A percentile compares a stretch with the other conserved stretches of the same genome.
Conservation (phyloP, 64 coral and sea anemone genomes). For the Catalaphyllia jardinei region DNA sequence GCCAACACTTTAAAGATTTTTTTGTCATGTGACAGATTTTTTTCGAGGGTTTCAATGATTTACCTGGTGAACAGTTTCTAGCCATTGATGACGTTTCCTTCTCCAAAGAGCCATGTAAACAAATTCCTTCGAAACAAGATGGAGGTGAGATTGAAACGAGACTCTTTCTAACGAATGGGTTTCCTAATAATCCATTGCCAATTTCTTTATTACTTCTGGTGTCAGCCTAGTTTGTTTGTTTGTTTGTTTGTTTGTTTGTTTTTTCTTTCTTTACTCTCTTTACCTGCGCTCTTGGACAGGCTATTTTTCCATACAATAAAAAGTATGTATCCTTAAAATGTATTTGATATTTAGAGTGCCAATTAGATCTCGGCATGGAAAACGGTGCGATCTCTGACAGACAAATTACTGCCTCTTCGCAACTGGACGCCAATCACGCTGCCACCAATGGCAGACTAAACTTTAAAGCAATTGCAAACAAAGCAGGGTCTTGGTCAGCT, state of each 20-base stretch:
- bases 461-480: not conserved
- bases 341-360: not conserved
- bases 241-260: not conserved
- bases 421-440: not conserved
- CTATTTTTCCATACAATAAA: no score
- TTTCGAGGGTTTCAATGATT: not conserved
- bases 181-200: no score
- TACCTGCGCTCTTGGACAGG: not conserved
- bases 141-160: not conserved
- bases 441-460: not conserved
- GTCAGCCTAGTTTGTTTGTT: not conserved
- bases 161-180: no score
- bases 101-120: slow-evolving; percentile 13
- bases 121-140: not conserved
- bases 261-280: not conserved
- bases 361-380: not conserved
- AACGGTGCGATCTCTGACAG: not conserved
- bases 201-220: not conserved
- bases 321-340: not conserved
- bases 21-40: not conserved
- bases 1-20: no score
- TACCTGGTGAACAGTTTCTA: not conserved
- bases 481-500: not conserved
- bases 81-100: not conserved
- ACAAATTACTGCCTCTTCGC: not conserved